Conservation (phyloP, 2,113 vertebrate species). For the Tychaedon coryphoeus region DNA sequence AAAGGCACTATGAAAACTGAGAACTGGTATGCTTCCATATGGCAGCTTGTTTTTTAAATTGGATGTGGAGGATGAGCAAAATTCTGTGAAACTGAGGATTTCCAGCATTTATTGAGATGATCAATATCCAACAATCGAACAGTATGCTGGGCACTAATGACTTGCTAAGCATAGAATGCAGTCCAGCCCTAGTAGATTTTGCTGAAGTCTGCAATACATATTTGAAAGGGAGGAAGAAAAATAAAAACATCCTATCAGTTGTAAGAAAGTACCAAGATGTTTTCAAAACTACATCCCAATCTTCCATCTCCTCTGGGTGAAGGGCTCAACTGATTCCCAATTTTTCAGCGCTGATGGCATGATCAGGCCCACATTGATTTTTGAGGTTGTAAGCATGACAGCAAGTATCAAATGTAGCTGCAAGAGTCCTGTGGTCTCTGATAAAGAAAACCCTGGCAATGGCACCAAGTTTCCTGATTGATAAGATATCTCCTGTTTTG, state of each 20-base stretch:
- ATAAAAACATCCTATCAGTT: not conserved
- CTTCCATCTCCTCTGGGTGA: not conserved
- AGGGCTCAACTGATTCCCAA: not conserved
- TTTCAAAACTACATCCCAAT: not conserved
- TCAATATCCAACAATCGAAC: not conserved
- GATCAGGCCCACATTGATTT: not conserved
- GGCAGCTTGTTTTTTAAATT: not conserved
- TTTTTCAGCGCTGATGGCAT: not conserved
- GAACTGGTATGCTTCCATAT: not conserved
- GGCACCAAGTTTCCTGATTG: not conserved
- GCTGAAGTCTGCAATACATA: not conserved
- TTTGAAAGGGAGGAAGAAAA: not conserved
- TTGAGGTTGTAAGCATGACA: not conserved
- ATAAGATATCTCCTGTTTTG: not conserved
- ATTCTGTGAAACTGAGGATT: not conserved
- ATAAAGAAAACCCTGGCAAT: not conserved
- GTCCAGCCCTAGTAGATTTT: not conserved
- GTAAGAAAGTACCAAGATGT: not conserved
- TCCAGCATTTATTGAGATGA: not conserved
- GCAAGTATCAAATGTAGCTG: not conserved
- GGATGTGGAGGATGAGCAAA: not conserved
- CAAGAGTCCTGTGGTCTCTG: not conserved
- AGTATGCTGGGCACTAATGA: not conserved
- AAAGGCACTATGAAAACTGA: not conserved
- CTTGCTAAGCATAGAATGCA: not conserved